A percentile compares a stretch with the other conserved stretches of the same genome.
Evolutionary conservation across 1,140 invertebrate species (phyloP).

Genomic region (Adelges cooleyi): DNA sequence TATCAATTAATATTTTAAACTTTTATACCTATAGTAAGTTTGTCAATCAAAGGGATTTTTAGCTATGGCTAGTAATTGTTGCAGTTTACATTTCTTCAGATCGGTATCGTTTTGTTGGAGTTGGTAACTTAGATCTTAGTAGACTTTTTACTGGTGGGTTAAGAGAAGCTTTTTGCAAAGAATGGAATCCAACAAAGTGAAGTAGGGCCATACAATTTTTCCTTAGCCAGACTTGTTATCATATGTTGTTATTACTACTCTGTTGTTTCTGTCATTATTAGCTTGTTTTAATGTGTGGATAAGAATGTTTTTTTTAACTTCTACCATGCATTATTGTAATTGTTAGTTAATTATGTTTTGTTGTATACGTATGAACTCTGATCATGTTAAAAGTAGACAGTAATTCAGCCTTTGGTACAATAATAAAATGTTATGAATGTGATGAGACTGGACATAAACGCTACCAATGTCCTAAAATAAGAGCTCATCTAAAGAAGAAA

Average conservation of each 20-base stretch:
- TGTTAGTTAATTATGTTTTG: no score
- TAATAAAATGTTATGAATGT: slow-evolving; percentile 35
- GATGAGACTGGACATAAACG: background rate
- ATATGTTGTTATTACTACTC: no score
- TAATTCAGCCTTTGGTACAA: slow-evolving; percentile 37
- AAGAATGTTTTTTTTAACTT: no score
- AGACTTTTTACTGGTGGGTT: background rate
- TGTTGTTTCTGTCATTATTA: no score
- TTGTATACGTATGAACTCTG: background rate
- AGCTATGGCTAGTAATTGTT: background rate
- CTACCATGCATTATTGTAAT: no score
- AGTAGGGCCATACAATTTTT: background rate
- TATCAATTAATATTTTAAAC: background rate
- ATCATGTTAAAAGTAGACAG: slow-evolving; percentile 1
- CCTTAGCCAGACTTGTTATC: background rate
- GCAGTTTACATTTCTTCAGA: no score
- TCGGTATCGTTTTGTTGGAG: background rate
- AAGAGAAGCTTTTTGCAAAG: background rate
- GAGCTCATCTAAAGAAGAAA: background rate
- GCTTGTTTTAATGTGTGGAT: no score
- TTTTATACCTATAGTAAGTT: background rate
- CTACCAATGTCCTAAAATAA: background rate
- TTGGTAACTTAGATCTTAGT: background rate
- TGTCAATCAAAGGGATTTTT: background rate
- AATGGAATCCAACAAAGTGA: background rate